A percentile compares a stretch with the other conserved stretches of the same genome.
These are phyloP conservation scores for Neodiprion pinetum DNA, from an alignment of 1,140 invertebrate species.

Conservation along the genomic window DNA sequence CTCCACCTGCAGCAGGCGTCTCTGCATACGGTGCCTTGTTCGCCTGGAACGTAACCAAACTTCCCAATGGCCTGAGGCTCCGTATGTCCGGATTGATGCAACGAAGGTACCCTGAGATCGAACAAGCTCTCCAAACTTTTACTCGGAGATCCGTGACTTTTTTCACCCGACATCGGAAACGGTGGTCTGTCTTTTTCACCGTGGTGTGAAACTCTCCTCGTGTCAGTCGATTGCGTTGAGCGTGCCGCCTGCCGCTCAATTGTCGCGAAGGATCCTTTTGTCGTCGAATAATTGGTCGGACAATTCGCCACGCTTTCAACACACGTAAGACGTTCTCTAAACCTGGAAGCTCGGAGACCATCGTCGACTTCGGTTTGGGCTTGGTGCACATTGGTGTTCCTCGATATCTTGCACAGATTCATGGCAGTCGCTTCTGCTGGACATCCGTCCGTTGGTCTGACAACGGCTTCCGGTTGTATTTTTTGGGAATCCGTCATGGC, in stretches of 20 bases:
- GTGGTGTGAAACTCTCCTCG: not conserved
- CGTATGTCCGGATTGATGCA: slow-evolving; percentile 2
- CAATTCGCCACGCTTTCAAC: not conserved
- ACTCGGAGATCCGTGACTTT: slow-evolving; percentile 1
- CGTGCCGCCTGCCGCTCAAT: not conserved
- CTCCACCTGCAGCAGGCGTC: slow-evolving; percentile 44
- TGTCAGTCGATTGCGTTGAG: not conserved
- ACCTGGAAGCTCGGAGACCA: not conserved
- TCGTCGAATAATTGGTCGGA: not conserved
- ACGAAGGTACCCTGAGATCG: slow-evolving; percentile 9
- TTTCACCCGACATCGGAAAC: slow-evolving; percentile 25
- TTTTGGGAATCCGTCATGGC: no score
- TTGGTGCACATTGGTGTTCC: not conserved
- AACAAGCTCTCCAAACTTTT: slow-evolving; percentile 15
- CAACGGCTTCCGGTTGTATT: no score
- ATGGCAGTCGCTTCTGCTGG: not conserved
- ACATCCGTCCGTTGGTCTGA: not conserved
- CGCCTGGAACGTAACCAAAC: slow-evolving; percentile 2
- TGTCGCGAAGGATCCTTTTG: not conserved
- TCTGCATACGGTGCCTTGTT: slow-evolving; percentile 37
- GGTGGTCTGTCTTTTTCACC: slow-evolving; percentile 12
- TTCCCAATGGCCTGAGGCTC: not conserved
- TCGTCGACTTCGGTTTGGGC: not conserved
- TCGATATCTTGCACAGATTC: not conserved
- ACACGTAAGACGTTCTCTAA: not conserved